Percentiles rank a stretch among this genome's conserved stretches.
These are phyloP conservation scores for Coregonus clupeaformis DNA, from an alignment of 2,113 vertebrate genomes.

Conservation along the genomic window DNA sequence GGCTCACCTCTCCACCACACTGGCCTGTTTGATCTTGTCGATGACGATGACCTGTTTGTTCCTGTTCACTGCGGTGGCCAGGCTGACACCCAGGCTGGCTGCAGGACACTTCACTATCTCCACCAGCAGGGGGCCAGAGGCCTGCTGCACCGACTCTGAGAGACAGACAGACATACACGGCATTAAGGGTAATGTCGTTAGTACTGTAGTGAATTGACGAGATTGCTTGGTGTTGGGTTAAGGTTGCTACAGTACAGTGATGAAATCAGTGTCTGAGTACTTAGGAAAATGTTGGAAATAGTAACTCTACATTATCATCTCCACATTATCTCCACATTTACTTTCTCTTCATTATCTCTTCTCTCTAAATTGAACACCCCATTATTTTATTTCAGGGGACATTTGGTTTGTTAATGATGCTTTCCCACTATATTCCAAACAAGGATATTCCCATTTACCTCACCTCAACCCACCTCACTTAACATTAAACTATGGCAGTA, in stretches of 20 bases:
- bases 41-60: slow-evolving; percentile 92
- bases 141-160: slow-evolving; percentile 86
- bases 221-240: no score
- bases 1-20: slow-evolving; percentile 91
- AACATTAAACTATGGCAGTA: not conserved
- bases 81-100: slow-evolving; percentile 84
- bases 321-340: no score
- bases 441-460: no score
- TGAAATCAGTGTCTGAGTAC: no score
- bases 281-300: no score
- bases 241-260: no score
- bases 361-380: not conserved
- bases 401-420: no score
- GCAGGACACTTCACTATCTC: slow-evolving; percentile 87
- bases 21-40: slow-evolving; percentile 92
- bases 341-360: no score
- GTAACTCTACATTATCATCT: no score
- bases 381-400: not conserved
- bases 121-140: slow-evolving; percentile 88
- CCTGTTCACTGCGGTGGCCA: slow-evolving; percentile 79
- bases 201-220: not conserved
- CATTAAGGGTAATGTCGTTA: not conserved
- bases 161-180: not conserved
- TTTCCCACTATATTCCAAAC: no score
- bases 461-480: not conserved